phyloP scores from a whole-genome alignment of 2,113 vertebrate species.

The Lates calcarifer region DNA sequence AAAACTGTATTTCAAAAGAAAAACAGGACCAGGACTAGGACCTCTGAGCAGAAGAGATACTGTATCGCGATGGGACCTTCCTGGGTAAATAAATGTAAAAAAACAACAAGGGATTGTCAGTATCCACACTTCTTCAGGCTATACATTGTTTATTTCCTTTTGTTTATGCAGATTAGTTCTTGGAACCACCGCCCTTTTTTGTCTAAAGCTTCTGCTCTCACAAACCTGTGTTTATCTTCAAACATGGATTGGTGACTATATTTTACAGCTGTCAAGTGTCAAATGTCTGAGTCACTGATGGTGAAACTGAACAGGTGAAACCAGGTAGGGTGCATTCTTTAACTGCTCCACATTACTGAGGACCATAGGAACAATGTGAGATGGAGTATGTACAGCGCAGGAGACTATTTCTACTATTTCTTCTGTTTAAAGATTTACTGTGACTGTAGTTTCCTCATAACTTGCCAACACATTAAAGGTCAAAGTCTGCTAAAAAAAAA shows the following conservation, averaged over 20 bases:
- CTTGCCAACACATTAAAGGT: background rate
- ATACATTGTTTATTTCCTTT: slow-evolving; percentile 4
- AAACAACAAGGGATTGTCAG: background rate
- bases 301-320: slow-evolving; percentile 76
- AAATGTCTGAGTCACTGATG: slow-evolving; percentile 49
- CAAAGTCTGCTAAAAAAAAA: slow-evolving; percentile 41
- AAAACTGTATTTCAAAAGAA: background rate
- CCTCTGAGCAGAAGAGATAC: too few relatives aligned
- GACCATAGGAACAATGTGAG: background rate
- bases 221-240: slow-evolving; percentile 48
- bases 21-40: too few relatives aligned
- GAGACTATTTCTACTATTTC: too few relatives aligned
- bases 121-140: background rate
- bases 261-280: slow-evolving; percentile 23
- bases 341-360: slow-evolving; percentile 51
- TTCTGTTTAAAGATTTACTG: slow-evolving; percentile 8
- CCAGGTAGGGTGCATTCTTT: slow-evolving; percentile 76
- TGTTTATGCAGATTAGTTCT: slow-evolving; percentile 9
- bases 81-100: too few relatives aligned
- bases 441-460: background rate
- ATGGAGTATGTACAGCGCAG: background rate
- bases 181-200: slow-evolving; percentile 12
- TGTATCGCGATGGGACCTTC: too few relatives aligned
- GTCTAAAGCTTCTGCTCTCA: slow-evolving; percentile 13
- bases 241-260: background rate